A percentile compares a stretch with the other conserved stretches of the same genome.
Conservation (phyloP, 1,140 invertebrate species). For the Dryas iulia region DNA sequence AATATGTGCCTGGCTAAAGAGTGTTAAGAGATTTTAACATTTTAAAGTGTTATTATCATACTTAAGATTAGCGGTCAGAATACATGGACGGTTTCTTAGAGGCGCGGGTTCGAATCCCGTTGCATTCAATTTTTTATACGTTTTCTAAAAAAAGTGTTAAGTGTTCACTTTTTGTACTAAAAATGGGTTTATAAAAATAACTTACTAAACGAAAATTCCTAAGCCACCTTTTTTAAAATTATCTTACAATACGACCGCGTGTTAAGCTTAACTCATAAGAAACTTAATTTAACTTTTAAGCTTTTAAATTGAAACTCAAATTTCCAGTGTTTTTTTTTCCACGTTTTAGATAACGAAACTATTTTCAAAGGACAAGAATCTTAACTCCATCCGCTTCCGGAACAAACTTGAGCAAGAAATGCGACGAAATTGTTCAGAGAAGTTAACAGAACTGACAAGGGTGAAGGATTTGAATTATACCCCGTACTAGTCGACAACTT, state of each 20-base stretch:
- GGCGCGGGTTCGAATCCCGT: too few relatives aligned
- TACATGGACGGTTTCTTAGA: too few relatives aligned
- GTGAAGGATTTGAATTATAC: neutral
- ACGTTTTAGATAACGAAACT: neutral
- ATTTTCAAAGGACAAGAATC: neutral
- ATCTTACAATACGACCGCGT: neutral
- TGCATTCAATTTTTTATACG: too few relatives aligned
- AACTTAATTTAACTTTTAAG: neutral
- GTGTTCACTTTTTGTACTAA: neutral
- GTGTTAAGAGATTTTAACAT: too few relatives aligned
- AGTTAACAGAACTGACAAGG: conserved; percentile 1
- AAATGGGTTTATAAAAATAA: neutral
- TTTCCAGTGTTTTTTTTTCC: neutral
- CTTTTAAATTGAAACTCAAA: neutral
- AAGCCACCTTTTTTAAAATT: neutral
- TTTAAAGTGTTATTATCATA: too few relatives aligned
- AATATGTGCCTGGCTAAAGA: too few relatives aligned
- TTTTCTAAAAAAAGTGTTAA: too few relatives aligned
- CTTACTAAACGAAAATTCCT: too few relatives aligned
- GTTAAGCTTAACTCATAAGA: neutral
- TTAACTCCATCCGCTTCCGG: neutral
- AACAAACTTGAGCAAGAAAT: neutral
- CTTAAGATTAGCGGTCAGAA: too few relatives aligned
- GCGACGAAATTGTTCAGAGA: neutral
- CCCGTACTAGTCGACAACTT: neutral